Evolutionary conservation across 2,113 vertebrate genomes (phyloP).

Genomic region (Ramphastos sulfuratus): DNA sequence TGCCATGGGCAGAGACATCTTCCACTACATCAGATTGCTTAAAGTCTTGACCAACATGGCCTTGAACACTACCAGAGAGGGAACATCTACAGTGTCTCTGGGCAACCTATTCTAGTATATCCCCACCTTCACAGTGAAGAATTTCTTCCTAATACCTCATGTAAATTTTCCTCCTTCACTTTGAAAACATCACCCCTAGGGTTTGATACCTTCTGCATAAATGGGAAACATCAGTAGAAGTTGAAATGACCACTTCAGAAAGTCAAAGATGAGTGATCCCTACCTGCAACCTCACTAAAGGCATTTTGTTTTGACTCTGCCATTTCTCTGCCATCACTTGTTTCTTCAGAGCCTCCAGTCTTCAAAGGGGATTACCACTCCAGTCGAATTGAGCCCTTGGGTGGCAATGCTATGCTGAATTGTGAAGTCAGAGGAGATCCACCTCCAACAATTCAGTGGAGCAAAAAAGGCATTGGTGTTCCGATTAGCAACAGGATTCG

Average conservation of each 20-base stretch:
- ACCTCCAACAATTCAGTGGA: slow-evolving; percentile 91
- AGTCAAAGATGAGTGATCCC: not conserved
- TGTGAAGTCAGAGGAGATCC: slow-evolving; percentile 96
- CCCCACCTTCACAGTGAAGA: fast-evolving
- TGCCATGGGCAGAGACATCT: not conserved
- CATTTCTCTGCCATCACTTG: not conserved
- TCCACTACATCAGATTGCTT: not conserved
- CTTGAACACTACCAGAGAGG: not conserved
- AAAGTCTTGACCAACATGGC: fast-evolving
- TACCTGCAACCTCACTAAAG: not conserved
- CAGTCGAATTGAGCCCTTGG: slow-evolving; percentile 88
- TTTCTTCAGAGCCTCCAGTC: slow-evolving; percentile 88
- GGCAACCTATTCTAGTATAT: fast-evolving
- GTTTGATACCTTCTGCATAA: not conserved
- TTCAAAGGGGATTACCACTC: slow-evolving; percentile 89
- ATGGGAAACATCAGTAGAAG: not conserved
- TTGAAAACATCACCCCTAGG: not conserved
- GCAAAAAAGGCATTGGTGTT: slow-evolving; percentile 84
- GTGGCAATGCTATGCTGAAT: slow-evolving; percentile 89
- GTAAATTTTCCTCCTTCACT: not conserved
- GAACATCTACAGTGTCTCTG: not conserved
- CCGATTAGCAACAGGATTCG: slow-evolving; percentile 83
- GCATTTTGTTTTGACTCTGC: not conserved
- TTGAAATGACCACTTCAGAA: not conserved
- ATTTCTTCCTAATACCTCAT: not conserved